phyloP scores from a whole-genome alignment of 2,797 vertebrate genomes.

The Danio aesculapii region DNA sequence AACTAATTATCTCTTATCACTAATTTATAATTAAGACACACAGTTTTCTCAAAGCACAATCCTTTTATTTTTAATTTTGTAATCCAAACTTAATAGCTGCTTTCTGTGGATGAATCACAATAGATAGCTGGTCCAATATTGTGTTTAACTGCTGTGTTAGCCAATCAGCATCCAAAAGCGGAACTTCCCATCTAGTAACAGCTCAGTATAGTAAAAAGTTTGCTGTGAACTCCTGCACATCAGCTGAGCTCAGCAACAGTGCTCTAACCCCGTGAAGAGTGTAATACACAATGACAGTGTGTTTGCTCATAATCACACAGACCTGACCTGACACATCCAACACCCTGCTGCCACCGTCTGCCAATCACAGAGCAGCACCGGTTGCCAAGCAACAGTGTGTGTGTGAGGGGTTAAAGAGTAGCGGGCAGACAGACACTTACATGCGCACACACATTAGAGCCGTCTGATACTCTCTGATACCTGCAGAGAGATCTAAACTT shows the following conservation, averaged over 20 bases:
- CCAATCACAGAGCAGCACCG: conserved; percentile 65
- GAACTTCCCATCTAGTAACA: not conserved
- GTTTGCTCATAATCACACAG: conserved; percentile 72
- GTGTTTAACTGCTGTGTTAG: not conserved
- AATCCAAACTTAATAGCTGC: not conserved
- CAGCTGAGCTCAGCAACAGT: conserved; percentile 53
- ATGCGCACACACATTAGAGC: too few species aligned
- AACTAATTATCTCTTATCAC: too few species aligned
- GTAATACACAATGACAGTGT: conserved; percentile 67
- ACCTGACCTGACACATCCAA: conserved; percentile 76
- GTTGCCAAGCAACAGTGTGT: conserved; percentile 78
- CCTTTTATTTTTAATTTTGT: not conserved
- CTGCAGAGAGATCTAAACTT: too few species aligned
- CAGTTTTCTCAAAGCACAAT: not conserved
- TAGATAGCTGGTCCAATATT: not conserved
- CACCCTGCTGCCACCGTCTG: conserved; percentile 56
- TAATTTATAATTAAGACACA: too few species aligned
- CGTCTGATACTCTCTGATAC: too few species aligned
- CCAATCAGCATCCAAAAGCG: not conserved
- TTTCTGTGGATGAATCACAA: not conserved
- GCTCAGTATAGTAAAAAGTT: conserved; percentile 4
- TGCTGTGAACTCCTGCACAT: conserved; percentile 22
- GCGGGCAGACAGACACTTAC: conserved; percentile 46
- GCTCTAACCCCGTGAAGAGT: conserved; percentile 63
- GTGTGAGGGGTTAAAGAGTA: conserved; percentile 42